Evolutionary conservation across 2,797 vertebrate genomes (phyloP).

Genomic region (Macropodus opercularis): DNA sequence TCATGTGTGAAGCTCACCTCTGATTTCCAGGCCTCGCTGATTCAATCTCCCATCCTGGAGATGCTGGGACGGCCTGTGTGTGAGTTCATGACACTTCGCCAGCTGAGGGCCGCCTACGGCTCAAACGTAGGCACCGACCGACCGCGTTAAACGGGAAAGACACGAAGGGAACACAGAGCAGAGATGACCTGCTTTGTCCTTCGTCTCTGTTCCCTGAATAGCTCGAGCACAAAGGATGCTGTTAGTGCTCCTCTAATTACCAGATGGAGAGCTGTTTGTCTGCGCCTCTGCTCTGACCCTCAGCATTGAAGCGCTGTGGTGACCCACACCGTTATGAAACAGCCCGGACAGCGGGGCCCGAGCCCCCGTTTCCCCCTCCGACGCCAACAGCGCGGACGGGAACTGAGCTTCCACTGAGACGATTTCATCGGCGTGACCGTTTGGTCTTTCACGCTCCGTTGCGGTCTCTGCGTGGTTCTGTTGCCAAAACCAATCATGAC

Average conservation of each 20-base stretch:
- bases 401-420: conserved; percentile 13
- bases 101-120: conserved; percentile 51
- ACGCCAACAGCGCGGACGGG: neutral
- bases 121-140: conserved; percentile 51
- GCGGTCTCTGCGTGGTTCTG: conserved; percentile 28
- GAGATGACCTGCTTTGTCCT: conserved; percentile 66
- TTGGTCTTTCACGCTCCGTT: conserved; percentile 28
- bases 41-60: conserved; percentile 19
- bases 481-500: conserved; percentile 61
- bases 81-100: conserved; percentile 46
- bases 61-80: conserved; percentile 54
- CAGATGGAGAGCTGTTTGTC: conserved; percentile 70
- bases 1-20: too few species aligned
- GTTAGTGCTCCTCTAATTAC: conserved; percentile 80
- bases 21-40: conserved; percentile 2
- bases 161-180: conserved; percentile 60
- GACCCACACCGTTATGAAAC: conserved; percentile 63
- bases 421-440: conserved; percentile 33
- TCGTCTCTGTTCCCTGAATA: conserved; percentile 76
- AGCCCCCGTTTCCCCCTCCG: conserved; percentile 34
- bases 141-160: conserved; percentile 56
- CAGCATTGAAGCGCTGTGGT: conserved; percentile 67
- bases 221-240: conserved; percentile 77
- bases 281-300: conserved; percentile 59
- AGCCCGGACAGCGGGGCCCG: conserved; percentile 43